These are phyloP conservation scores for Montifringilla adamsi DNA, from an alignment of 2,113 vertebrate genomes.

Conservation along the genomic window DNA sequence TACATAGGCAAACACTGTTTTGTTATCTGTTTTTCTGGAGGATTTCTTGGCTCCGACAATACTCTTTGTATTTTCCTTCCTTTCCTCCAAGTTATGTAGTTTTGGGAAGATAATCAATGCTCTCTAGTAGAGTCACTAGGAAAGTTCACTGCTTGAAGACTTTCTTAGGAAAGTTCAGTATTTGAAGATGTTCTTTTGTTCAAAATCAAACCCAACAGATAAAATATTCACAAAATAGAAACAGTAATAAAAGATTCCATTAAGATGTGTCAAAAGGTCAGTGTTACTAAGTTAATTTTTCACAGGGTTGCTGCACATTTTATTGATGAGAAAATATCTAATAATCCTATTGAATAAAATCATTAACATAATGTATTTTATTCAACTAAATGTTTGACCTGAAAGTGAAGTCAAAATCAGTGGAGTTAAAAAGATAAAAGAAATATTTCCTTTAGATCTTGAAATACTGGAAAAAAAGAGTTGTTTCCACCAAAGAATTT, in stretches of 20 bases:
- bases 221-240: slow-evolving; percentile 10
- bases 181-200: neutral
- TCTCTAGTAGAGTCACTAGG: neutral
- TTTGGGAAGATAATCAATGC: neutral
- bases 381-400: neutral
- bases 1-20: rapidly evolving
- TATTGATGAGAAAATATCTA: slow-evolving; percentile 2
- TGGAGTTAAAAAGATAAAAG: neutral
- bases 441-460: neutral
- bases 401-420: neutral
- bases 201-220: neutral
- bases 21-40: neutral
- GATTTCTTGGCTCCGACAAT: neutral
- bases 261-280: neutral
- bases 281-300: neutral
- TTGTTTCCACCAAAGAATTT: neutral
- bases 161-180: neutral
- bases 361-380: neutral
- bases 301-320: neutral
- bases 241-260: neutral
- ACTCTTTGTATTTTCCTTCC: neutral
- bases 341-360: neutral
- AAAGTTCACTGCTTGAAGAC: neutral
- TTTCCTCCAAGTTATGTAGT: neutral
- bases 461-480: neutral